phyloP scores from a whole-genome alignment of 2,888 invertebrate species.

The Clanis bilineata region DNA sequence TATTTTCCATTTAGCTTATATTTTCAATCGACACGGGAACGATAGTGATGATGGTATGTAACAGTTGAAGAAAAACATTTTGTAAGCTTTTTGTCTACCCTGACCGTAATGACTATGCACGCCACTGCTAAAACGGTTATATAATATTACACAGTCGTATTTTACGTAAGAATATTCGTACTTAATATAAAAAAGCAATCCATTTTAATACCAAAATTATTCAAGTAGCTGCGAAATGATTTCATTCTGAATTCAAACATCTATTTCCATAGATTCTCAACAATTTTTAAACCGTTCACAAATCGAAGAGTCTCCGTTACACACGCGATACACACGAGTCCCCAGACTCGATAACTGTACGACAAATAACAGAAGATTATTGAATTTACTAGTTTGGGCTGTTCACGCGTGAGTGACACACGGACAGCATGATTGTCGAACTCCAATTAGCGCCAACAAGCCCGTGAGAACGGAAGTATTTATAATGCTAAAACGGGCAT shows the following conservation, averaged over 20 bases:
- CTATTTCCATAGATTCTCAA: not conserved
- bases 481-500: not conserved
- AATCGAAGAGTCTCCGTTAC: not conserved
- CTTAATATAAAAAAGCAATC: too few species aligned
- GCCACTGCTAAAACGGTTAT: too few species aligned
- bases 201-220: not conserved
- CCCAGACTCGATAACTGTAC: constrained; percentile 34
- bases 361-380: constrained; percentile 35
- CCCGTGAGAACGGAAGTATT: constrained; percentile 1
- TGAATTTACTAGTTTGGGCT: constrained; percentile 38
- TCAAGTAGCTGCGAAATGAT: not conserved
- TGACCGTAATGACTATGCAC: too few species aligned
- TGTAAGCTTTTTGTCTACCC: too few species aligned
- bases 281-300: not conserved
- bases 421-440: not conserved
- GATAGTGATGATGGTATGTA: too few species aligned
- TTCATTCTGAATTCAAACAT: not conserved
- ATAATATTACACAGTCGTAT: too few species aligned
- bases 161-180: too few species aligned
- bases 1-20: too few species aligned
- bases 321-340: not conserved
- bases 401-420: constrained; percentile 31
- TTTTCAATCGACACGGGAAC: too few species aligned
- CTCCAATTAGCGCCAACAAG: constrained; percentile 4
- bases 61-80: too few species aligned